Evolutionary conservation across 2,888 invertebrate species (phyloP).

Genomic region (Volucella bombylans): DNA sequence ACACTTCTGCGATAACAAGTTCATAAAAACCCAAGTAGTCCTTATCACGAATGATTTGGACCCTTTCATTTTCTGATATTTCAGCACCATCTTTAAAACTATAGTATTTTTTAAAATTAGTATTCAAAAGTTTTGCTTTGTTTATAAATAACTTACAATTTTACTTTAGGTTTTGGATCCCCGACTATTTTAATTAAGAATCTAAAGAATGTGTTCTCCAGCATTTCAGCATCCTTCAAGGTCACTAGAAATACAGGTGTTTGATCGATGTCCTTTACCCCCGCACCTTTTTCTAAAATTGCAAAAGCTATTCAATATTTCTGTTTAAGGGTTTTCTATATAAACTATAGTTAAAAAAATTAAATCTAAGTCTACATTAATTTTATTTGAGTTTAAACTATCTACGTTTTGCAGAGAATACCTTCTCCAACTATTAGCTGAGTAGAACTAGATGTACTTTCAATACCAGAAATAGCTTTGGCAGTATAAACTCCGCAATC

Average conservation of each 20-base stretch:
- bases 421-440: slow-evolving; percentile 93
- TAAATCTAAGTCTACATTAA: too few relatives aligned
- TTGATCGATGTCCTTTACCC: slow-evolving; percentile 88
- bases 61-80: slow-evolving; percentile 87
- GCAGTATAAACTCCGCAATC: slow-evolving; percentile 96
- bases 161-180: slow-evolving; percentile 93
- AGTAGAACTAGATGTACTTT: slow-evolving; percentile 92
- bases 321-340: too few relatives aligned
- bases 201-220: slow-evolving; percentile 92
- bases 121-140: background rate
- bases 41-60: slow-evolving; percentile 88
- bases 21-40: slow-evolving; percentile 93
- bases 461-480: slow-evolving; percentile 90
- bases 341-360: too few relatives aligned
- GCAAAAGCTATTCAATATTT: background rate
- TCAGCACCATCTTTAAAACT: slow-evolving; percentile 92
- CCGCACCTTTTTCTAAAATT: slow-evolving; percentile 84
- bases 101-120: slow-evolving; percentile 7
- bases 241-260: slow-evolving; percentile 93
- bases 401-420: slow-evolving; percentile 78
- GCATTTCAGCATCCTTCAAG: slow-evolving; percentile 92
- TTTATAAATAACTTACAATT: slow-evolving; percentile 88
- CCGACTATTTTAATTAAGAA: slow-evolving; percentile 95
- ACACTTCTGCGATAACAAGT: slow-evolving; percentile 91
- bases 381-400: background rate